Evolutionary conservation across 2,888 invertebrate species (phyloP), one percentile per base, ranked within the genome.

Genomic region (Drosophila recens): DNA sequence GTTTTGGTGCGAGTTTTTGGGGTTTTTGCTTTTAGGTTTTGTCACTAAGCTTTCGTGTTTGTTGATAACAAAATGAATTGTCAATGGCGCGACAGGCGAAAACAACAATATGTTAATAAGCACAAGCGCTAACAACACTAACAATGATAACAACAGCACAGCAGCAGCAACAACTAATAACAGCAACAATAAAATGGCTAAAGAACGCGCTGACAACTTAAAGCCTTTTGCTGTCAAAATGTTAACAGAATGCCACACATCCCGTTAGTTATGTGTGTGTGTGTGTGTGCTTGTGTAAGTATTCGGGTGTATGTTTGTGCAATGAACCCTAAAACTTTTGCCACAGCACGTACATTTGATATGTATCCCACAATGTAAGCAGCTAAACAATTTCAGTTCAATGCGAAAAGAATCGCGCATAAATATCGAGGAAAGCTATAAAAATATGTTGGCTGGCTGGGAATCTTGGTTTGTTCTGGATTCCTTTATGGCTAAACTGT

Each of bases 191-290:
- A 67, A 75, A 67, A 82, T 75, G 73, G 72, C 72, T 69, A 61
- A 82, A 87, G 82, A 80, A 80, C 76, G 87, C 80, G 70, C 78
- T 82, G 87, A 85, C 85, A 87, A 82, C 87, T 85, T 84, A 80
- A 85, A 84, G 85, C 87, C 85, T 71, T 72, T 72, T 63, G 68
- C 87, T 84, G 85, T 85, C 85, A 85, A 82, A 85, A 85, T 73
- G 58, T 38, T 46, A 67, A 49, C 72, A 51, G 59, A 20, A 23
- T 23, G 42, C 33, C 45, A 57, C 56, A 57, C 34, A 57, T 57
- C 4, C 56, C 11, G 23, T n/a, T 10, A 27, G 27, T 27, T 27
- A 27, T 48, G 23, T 59, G 11, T 48, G 36, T 40, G 51, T 23
- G 1, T 42, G 46, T 45, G 45, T 40, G 40, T 52, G 48, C 51